Percentiles rank a stretch among this genome's conserved stretches.
Conservation (phyloP, 2,888 invertebrate species). For the Chalcis sispes region DNA sequence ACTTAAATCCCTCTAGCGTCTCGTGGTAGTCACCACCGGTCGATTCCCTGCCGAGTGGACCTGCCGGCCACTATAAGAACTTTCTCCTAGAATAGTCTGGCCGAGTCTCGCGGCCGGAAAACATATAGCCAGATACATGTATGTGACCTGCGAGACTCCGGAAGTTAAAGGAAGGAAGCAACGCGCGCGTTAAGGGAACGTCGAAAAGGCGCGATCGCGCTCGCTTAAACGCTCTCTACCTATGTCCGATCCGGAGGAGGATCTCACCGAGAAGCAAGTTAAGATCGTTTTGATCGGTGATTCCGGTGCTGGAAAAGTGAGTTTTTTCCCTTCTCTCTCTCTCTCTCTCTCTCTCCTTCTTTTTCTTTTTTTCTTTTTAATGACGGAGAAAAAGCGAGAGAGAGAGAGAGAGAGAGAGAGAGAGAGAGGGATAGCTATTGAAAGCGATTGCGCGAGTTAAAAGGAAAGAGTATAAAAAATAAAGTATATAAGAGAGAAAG, state of each 20-base stretch:
- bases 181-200: no score
- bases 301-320: slow-evolving; percentile 89
- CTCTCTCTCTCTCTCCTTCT: neutral
- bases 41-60: slow-evolving; percentile 22
- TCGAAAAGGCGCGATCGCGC: no score
- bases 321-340: slow-evolving; percentile 64
- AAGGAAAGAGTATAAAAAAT: no score
- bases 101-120: slow-evolving; percentile 15
- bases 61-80: neutral
- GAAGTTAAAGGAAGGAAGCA: no score
- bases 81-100: neutral
- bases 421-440: no score
- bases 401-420: no score
- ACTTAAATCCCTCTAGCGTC: no score
- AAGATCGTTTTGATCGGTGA: slow-evolving; percentile 90
- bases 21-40: no score
- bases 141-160: no score
- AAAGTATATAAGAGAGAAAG: no score
- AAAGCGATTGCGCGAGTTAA: no score
- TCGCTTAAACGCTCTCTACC: neutral
- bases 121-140: neutral
- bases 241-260: slow-evolving; percentile 77
- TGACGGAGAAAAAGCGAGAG: no score
- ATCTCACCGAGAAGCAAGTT: slow-evolving; percentile 80
- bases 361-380: neutral